Evolutionary conservation across 2,888 invertebrate species (phyloP), one percentile per base, ranked within the genome.

Genomic region (Augiades crinisus): DNA sequence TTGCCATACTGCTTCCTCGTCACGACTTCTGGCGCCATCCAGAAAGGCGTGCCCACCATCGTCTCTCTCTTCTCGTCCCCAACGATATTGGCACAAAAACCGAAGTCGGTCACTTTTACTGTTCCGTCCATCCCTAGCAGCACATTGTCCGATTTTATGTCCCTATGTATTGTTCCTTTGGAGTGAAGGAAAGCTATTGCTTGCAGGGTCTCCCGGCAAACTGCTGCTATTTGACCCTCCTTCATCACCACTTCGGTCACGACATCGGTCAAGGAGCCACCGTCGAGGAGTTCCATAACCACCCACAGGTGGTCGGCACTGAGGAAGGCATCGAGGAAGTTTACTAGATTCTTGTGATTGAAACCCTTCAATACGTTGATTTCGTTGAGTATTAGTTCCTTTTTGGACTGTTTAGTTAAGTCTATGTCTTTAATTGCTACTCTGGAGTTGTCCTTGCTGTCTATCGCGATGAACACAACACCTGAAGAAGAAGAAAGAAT

Each of bases 401-500:
- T 99, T 72, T 98, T 96, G 46, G 96, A 95, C 80, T 99, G 99
- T 77, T 97, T 97, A 27, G 95, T 93, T 75, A 99, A 92, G 78
- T 99, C 97, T 80, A 99, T 99, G 68, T 97, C 96, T 84, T 99
- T 99, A 61, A 99, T 95, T 21, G 99, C 99, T 5, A 99, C 98
- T 73, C 93, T 92, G 19, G 94, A 91, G 47, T 92, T 91, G 43
- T 92, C 93, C 60, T 91, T 91, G 56, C 92, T 91, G 76, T 97
- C 96, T n/a, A 92, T 93, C 0, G 98, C 98, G 61, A 95, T 95
- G 75, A 96, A 97, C 16, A 98, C 98, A 58, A 95, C 95, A 44
- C 98, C 98, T 90, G 84, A 2, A 67, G 70, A 57, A 34, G 12
- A 60, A 47, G 56, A 56, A 49, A n/a, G n/a, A 1, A 30, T 30